Conservation (phyloP, 2,113 vertebrate species). For the Nesogale talazaci region DNA sequence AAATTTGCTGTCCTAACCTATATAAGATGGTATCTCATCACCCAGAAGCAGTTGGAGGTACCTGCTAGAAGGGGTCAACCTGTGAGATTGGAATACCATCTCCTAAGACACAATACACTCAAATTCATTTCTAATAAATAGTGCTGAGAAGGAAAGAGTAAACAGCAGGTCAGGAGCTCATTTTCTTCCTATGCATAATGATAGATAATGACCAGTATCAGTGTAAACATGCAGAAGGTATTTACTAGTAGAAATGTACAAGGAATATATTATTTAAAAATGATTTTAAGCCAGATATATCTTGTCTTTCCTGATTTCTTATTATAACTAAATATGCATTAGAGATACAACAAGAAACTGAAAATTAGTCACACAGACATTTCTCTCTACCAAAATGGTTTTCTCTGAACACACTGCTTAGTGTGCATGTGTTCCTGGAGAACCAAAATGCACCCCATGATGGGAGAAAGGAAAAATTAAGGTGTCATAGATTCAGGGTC, state of each 20-base stretch:
- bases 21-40: background rate
- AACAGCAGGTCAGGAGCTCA: background rate
- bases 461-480: background rate
- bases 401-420: background rate
- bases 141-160: background rate
- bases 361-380: background rate
- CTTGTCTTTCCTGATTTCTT: background rate
- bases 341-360: background rate
- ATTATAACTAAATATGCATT: background rate
- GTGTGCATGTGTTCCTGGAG: background rate
- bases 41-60: background rate
- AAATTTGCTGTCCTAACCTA: no score
- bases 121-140: background rate
- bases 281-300: background rate
- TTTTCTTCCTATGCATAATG: background rate
- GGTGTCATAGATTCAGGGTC: background rate
- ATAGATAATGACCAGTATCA: background rate
- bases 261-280: background rate
- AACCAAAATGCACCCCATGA: background rate
- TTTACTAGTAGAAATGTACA: background rate
- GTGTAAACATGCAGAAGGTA: background rate
- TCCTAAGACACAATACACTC: background rate
- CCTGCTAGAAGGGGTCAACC: background rate
- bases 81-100: background rate
- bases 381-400: background rate